Percentiles rank a stretch among this genome's conserved stretches.
phyloP scores from a whole-genome alignment of 2,888 invertebrate species.

The Augiades crinisus region DNA sequence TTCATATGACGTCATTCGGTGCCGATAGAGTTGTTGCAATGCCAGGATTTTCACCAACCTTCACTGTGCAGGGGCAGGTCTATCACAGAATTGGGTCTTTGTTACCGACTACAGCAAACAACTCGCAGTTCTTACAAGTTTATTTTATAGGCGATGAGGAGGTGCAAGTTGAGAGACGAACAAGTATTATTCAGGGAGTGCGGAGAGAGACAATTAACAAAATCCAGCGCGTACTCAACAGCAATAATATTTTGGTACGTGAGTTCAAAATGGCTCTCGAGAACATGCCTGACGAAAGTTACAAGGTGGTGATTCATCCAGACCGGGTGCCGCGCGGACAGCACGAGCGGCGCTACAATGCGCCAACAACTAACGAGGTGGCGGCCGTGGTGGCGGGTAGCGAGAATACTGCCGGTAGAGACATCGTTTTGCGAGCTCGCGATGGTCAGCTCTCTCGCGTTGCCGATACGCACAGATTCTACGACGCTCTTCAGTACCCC shows the following conservation, averaged over 20 bases:
- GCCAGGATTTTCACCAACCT: constrained; percentile 29
- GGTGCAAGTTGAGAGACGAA: constrained; percentile 25
- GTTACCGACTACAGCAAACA: constrained; percentile 22
- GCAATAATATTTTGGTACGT: constrained; percentile 35
- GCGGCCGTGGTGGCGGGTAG: constrained; percentile 22
- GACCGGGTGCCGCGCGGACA: constrained; percentile 34
- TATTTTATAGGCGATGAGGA: constrained; percentile 29
- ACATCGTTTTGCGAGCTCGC: constrained; percentile 24
- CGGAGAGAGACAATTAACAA: constrained; percentile 32
- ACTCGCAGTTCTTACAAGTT: constrained; percentile 29
- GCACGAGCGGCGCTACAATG: constrained; percentile 31
- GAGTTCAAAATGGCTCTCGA: constrained; percentile 36
- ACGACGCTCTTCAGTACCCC: constrained; percentile 4
- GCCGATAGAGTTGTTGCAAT: constrained; percentile 24
- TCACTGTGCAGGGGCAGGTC: constrained; percentile 31
- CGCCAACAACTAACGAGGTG: constrained; percentile 28
- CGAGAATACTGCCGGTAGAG: constrained; percentile 21
- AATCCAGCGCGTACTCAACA: constrained; percentile 37
- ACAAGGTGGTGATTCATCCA: neutral
- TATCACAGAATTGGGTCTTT: constrained; percentile 31
- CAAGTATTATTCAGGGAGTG: constrained; percentile 25
- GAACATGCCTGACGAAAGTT: constrained; percentile 26
- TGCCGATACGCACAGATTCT: constrained; percentile 21
- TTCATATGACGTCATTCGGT: constrained; percentile 34
- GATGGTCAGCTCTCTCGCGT: constrained; percentile 18